These are phyloP conservation scores for Myotis brandtii DNA, from an alignment of 2,113 vertebrate genomes.

Conservation along the genomic window DNA sequence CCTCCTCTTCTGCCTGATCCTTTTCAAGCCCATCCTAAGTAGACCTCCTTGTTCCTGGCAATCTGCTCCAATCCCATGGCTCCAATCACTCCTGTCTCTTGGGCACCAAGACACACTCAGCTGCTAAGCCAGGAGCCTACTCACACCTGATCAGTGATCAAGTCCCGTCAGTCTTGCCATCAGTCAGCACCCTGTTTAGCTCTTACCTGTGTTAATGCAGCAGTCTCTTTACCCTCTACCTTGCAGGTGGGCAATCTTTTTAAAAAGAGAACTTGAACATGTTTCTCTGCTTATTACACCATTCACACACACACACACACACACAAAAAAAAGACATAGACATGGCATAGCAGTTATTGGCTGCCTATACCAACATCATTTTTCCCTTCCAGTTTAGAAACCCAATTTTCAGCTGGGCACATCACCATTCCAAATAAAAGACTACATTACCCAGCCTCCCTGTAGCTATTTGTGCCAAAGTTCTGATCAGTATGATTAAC, in stretches of 20 bases:
- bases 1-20: neutral
- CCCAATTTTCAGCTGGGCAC: neutral
- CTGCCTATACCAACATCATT: neutral
- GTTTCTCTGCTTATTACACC: neutral
- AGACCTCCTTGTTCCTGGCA: neutral
- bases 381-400: neutral
- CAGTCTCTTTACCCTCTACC: neutral
- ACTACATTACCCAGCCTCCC: neutral
- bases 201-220: neutral
- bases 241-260: neutral
- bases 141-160: neutral
- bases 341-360: neutral
- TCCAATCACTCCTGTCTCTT: neutral
- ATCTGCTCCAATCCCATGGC: neutral
- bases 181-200: neutral
- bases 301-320: slow-evolving; percentile 12
- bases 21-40: neutral
- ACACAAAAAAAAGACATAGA: neutral
- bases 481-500: neutral
- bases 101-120: neutral
- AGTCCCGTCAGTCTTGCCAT: neutral
- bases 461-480: neutral
- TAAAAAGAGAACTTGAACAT: slow-evolving; percentile 11
- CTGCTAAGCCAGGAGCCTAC: neutral
- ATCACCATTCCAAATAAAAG: slow-evolving; percentile 7